These are phyloP conservation scores for Nebria salina DNA, from an alignment of 2,888 invertebrate genomes.

Conservation along the genomic window DNA sequence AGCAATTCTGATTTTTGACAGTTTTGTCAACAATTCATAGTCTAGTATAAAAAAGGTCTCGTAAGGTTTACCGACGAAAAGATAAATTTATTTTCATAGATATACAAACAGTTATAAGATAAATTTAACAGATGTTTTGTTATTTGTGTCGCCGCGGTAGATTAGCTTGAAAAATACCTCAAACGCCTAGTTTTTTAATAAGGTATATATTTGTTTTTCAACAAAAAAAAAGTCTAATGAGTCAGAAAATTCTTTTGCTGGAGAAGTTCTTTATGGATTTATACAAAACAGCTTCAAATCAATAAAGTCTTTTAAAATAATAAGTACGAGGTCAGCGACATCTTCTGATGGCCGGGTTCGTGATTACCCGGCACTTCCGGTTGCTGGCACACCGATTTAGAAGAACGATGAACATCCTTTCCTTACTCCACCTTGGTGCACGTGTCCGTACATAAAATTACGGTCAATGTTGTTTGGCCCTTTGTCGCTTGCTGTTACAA, in stretches of 20 bases:
- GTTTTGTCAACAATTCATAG: not conserved
- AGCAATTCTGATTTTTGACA: not conserved
- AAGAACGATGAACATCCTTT: slow-evolving; percentile 8
- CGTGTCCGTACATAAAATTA: not conserved
- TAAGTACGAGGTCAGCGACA: slow-evolving; percentile 21
- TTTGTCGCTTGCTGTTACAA: slow-evolving; percentile 6
- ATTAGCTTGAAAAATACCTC: not conserved
- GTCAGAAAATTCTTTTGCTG: not conserved
- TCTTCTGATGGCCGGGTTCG: slow-evolving; percentile 3
- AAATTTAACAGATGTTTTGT: not conserved
- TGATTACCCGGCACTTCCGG: slow-evolving; percentile 21
- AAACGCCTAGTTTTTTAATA: not conserved
- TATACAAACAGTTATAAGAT: not conserved
- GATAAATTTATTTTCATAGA: not conserved
- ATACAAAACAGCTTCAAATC: too few relatives aligned
- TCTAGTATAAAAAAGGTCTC: not conserved
- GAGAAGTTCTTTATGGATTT: too few relatives aligned
- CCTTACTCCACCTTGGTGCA: not conserved
- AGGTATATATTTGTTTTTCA: not conserved
- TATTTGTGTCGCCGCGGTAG: not conserved
- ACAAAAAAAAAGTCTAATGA: not conserved
- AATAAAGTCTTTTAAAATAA: not conserved
- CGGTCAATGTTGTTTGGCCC: not conserved
- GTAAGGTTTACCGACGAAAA: not conserved
- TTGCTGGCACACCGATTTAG: slow-evolving; percentile 5